Base-by-base conservation (phyloP, 2,888 invertebrate species). In the Atherix ibis region DNA sequence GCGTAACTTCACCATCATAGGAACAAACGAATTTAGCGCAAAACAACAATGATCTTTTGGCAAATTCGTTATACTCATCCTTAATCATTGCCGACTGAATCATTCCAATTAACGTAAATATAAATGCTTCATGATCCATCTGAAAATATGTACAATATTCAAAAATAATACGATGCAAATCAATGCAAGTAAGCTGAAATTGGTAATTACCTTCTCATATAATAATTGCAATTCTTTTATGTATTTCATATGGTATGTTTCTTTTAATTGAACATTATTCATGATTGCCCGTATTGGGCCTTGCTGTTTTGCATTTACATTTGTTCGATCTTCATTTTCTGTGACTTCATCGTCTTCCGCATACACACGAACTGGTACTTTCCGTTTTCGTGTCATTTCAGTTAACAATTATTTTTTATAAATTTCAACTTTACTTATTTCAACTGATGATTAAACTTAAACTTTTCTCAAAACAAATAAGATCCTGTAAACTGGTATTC, bases 21-120 rank as follows among this genome's bases (percentile, higher is more conserved):
- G 71, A 67, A 2, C 71, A 67, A 30, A 73, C 69, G 56, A 80
- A 83, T 40, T 73, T 75, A 1, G 79, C 73, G 16, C 76, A 71
- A 61, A 81, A 84, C 39, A 73, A 66, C 2, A 84, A 58, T 0
- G 72, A 70, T 24, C 75, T 64, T 45, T 79, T 74, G 1, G 81
- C 73, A 46, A 70, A 70, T 6, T 73, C 68, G 49, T 78, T 75
- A 10, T 70, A 68, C 43, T 81, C 77, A 9, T 71, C 73, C 32
- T 71, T 68, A 2, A 72, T 66, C 48, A 84, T 68, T 16, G 74
- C 63, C 34, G 74, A 65, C 43, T 68, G 69, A 2, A 82, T 53
- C 29, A 74, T 73, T 47, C 68, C 66, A 25, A 71, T 66, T 44
- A 82, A 81, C 25, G 68, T 69, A 26, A 66, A 57, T 41, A 70